Percentiles rank a stretch among this genome's conserved stretches.
Conservation (phyloP, 2,797 vertebrate species). For the Bucorvus abyssinicus region DNA sequence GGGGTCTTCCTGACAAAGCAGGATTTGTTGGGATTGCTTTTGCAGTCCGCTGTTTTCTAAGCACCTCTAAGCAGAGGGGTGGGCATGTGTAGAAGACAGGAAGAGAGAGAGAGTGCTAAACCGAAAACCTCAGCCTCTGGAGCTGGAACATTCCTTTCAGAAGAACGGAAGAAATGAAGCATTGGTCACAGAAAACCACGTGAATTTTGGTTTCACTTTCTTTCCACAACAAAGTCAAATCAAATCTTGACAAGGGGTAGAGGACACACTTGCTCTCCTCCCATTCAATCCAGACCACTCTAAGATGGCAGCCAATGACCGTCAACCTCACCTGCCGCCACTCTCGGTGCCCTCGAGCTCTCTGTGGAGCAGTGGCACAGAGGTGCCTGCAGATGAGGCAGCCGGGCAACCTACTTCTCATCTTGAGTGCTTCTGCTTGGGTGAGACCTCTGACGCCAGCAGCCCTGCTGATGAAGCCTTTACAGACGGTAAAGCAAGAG, state of each 20-base stretch:
- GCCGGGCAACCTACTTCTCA: no score
- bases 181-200: no score
- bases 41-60: background rate
- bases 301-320: rapidly evolving
- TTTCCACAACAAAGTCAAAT: background rate
- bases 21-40: background rate
- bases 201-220: background rate
- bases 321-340: rapidly evolving
- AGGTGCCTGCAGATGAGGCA: background rate
- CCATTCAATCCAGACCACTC: background rate
- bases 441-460: rapidly evolving
- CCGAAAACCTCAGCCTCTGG: background rate
- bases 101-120: background rate
- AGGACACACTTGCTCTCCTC: background rate
- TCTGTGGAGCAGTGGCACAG: rapidly evolving
- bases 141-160: background rate
- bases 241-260: background rate
- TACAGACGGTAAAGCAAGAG: no score
- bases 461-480: background rate
- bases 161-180: background rate
- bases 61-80: background rate
- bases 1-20: background rate
- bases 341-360: rapidly evolving
- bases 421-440: background rate
- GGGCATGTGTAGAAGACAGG: rapidly evolving